Conservation (phyloP, 2,797 vertebrate species). For the Coccyzus lansbergi region DNA sequence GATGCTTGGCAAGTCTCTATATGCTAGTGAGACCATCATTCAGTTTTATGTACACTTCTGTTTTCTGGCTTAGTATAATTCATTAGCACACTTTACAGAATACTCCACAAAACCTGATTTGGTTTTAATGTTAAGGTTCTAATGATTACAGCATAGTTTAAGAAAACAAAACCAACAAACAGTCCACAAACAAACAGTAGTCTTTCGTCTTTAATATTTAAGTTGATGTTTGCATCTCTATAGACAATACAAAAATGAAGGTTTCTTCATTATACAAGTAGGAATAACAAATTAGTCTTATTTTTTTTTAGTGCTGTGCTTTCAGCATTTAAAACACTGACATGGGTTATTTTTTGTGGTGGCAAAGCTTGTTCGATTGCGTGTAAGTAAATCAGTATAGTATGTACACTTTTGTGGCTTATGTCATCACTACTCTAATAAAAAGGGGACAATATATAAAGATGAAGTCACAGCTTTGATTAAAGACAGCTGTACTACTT, state of each 20-base stretch:
- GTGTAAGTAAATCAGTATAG: background rate
- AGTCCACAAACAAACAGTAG: background rate
- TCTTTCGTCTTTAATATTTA: background rate
- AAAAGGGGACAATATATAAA: background rate
- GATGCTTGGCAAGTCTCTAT: constrained; percentile 77
- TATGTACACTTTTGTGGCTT: background rate
- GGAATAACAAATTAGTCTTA: background rate
- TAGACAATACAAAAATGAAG: background rate
- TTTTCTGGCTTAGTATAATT: constrained; percentile 78
- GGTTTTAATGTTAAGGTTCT: constrained; percentile 72
- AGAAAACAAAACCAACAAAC: background rate
- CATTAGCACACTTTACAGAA: constrained; percentile 77
- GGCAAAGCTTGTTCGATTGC: background rate
- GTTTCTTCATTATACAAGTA: background rate
- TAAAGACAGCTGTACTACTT: constrained; percentile 15
- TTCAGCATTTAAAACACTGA: background rate
- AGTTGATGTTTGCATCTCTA: background rate
- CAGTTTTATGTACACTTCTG: constrained; percentile 82
- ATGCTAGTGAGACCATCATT: constrained; percentile 81
- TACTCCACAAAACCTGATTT: constrained; percentile 78
- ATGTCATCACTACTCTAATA: constrained; percentile 1
- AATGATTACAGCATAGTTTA: constrained; percentile 60
- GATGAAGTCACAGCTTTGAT: background rate
- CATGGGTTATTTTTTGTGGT: background rate
- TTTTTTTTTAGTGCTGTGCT: background rate